Percentiles rank a stretch among this genome's conserved stretches.
Conservation (phyloP, 2,113 vertebrate genomes). For the Talpa occidentalis region DNA sequence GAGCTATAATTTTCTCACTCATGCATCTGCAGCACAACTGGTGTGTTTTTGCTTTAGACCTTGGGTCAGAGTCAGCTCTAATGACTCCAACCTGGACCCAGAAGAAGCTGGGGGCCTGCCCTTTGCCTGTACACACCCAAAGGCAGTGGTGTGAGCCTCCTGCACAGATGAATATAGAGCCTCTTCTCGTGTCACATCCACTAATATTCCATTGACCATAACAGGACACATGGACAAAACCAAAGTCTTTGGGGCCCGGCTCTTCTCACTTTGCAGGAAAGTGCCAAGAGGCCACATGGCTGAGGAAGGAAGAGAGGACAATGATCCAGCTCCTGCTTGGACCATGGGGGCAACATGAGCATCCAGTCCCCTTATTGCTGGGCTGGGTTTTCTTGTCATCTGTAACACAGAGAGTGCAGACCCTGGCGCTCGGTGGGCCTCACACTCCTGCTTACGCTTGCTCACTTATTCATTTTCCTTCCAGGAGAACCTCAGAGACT, state of each 20-base stretch:
- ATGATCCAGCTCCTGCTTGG: neutral
- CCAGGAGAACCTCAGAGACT: constrained; percentile 6
- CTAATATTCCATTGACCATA: neutral
- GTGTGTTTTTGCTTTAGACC: neutral
- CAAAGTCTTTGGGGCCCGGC: neutral
- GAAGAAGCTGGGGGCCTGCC: neutral
- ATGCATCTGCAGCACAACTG: accelerated
- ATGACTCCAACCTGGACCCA: neutral
- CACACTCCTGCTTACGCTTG: neutral
- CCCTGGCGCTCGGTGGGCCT: neutral
- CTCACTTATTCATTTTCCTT: neutral
- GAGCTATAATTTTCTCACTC: neutral
- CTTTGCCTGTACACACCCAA: neutral
- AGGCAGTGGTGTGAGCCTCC: neutral
- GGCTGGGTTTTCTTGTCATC: neutral
- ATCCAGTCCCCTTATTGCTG: neutral
- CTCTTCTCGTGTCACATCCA: neutral
- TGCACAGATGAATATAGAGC: neutral
- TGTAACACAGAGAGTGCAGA: too few species aligned
- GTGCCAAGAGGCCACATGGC: neutral
- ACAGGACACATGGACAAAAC: neutral
- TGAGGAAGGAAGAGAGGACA: neutral
- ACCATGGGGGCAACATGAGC: neutral
- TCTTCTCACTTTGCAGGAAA: neutral
- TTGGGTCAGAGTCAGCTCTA: neutral